phyloP scores from a whole-genome alignment of 2,113 vertebrate genomes.

The Macroglossus sobrinus region DNA sequence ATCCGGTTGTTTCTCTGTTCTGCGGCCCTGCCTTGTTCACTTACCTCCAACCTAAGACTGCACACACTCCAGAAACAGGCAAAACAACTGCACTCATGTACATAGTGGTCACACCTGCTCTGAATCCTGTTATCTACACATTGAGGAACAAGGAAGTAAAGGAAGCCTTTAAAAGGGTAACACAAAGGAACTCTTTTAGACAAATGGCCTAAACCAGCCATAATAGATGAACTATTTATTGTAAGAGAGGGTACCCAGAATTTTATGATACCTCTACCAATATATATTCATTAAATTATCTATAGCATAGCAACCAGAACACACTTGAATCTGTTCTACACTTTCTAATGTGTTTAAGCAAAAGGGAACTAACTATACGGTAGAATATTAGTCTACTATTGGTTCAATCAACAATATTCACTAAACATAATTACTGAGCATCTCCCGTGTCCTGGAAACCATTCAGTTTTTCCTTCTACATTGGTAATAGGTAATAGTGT shows the following conservation, averaged over 20 bases:
- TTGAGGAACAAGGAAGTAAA: constrained; percentile 69
- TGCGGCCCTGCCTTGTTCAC: constrained; percentile 59
- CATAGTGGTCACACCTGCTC: constrained; percentile 64
- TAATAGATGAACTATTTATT: neutral
- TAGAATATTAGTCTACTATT: neutral
- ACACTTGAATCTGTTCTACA: neutral
- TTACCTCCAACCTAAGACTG: constrained; percentile 51
- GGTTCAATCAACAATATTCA: neutral
- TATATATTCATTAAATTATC: neutral
- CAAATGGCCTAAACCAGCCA: neutral
- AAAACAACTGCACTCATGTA: constrained; percentile 60
- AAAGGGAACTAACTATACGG: neutral
- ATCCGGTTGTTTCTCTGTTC: constrained; percentile 64
- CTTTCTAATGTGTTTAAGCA: neutral
- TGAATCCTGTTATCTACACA: constrained; percentile 72
- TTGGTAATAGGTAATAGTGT: neutral
- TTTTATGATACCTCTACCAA: neutral
- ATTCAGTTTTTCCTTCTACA: neutral
- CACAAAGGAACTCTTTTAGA: neutral
- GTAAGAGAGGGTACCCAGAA: neutral
- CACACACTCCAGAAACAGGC: constrained; percentile 48
- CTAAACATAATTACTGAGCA: neutral
- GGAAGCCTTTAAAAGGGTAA: constrained; percentile 40
- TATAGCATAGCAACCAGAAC: neutral
- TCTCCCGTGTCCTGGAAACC: neutral